Conservation (phyloP, 2,797 vertebrate genomes). For the Smutsia temminckii region DNA sequence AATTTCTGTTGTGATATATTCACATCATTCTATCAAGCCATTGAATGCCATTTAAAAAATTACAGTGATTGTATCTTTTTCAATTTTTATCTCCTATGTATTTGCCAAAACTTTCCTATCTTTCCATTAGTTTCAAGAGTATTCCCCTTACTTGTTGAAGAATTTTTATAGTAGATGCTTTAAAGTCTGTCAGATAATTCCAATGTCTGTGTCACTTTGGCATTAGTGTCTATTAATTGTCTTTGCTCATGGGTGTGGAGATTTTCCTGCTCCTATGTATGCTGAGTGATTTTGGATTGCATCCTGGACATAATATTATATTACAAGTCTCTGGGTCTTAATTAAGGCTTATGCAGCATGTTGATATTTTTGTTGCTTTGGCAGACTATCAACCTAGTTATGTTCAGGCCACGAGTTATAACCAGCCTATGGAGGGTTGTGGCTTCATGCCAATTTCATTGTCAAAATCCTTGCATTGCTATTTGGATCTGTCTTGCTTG, state of each 20-base stretch:
- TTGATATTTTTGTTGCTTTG: not conserved
- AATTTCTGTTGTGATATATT: not conserved
- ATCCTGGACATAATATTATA: not conserved
- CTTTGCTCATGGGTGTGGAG: not conserved
- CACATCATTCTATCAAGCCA: accelerated
- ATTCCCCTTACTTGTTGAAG: not conserved
- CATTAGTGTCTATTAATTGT: not conserved
- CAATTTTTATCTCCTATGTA: not conserved
- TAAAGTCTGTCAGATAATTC: not conserved
- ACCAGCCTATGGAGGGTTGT: not conserved
- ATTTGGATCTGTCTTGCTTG: not conserved
- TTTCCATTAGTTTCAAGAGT: not conserved
- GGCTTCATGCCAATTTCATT: not conserved
- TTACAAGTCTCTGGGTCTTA: not conserved
- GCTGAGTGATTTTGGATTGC: not conserved
- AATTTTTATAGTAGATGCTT: not conserved
- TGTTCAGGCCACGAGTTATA: no score
- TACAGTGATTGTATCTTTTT: not conserved
- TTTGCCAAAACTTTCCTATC: not conserved
- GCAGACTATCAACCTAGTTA: no score
- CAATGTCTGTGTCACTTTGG: not conserved
- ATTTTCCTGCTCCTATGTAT: not conserved
- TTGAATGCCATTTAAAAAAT: not conserved
- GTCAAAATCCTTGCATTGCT: not conserved
- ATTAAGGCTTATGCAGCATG: not conserved